phyloP scores from a whole-genome alignment of 1,140 invertebrate species.

The Bombus superbus region DNA sequence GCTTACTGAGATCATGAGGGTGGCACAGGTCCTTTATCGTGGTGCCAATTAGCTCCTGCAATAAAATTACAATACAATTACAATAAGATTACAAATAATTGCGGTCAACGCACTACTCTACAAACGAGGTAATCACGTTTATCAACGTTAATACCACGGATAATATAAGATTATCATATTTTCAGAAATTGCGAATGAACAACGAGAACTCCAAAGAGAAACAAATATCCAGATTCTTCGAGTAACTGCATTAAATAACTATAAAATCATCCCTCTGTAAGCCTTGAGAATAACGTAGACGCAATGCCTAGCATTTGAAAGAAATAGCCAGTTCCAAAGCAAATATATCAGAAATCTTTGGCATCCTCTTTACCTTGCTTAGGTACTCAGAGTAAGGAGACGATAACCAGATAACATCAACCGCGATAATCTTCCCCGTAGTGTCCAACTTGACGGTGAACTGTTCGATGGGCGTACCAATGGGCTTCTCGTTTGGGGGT shows the following conservation, averaged over 20 bases:
- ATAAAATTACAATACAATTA: not conserved
- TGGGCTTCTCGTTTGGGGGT: slow-evolving; percentile 91
- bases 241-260: too few relatives aligned
- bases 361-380: slow-evolving; percentile 84
- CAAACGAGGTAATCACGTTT: too few relatives aligned
- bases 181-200: too few relatives aligned
- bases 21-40: slow-evolving; percentile 91
- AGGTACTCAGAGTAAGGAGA: slow-evolving; percentile 86
- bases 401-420: slow-evolving; percentile 89
- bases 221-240: too few relatives aligned
- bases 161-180: not conserved
- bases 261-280: not conserved
- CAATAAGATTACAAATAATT: not conserved
- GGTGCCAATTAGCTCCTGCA: slow-evolving; percentile 86
- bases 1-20: slow-evolving; percentile 88
- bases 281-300: not conserved
- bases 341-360: not conserved
- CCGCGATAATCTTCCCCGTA: slow-evolving; percentile 91
- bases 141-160: too few relatives aligned
- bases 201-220: too few relatives aligned
- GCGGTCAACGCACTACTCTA: fast-evolving
- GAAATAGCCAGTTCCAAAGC: not conserved
- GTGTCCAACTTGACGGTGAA: slow-evolving; percentile 96
- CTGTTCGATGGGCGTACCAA: slow-evolving; percentile 89
- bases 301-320: not conserved